These are phyloP conservation scores for Cuniculus paca DNA, from an alignment of 2,797 vertebrate species.

Conservation along the genomic window DNA sequence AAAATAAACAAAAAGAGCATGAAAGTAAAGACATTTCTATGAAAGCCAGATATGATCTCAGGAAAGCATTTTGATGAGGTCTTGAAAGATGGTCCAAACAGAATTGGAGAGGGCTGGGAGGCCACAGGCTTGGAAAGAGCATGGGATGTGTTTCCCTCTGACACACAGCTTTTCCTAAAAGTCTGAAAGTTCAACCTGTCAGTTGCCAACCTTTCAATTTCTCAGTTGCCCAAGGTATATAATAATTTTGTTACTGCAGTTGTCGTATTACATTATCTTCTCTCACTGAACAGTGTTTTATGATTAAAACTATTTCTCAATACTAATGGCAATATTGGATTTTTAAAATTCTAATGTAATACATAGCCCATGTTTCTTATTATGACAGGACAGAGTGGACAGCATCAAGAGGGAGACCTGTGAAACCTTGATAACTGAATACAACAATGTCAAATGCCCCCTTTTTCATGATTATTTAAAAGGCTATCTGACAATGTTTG, in stretches of 20 bases:
- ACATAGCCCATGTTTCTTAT: background rate
- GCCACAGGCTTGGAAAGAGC: background rate
- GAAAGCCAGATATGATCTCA: background rate
- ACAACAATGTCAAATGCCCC: background rate
- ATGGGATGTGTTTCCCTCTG: background rate
- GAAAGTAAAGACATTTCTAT: background rate
- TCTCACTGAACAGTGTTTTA: background rate
- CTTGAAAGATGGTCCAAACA: background rate
- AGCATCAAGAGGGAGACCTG: background rate
- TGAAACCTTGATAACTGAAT: background rate
- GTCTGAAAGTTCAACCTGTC: background rate
- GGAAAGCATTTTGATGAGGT: background rate
- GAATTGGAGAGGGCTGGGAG: background rate
- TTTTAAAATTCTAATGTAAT: background rate
- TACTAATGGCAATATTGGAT: background rate
- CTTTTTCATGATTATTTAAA: background rate
- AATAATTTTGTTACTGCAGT: background rate
- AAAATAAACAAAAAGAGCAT: background rate
- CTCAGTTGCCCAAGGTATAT: background rate
- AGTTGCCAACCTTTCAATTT: background rate
- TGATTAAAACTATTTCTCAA: slow-evolving; percentile 32
- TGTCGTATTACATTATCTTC: background rate
- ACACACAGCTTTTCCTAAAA: background rate
- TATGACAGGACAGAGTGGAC: background rate
- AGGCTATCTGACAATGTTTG: background rate